Evolutionary conservation across 2,888 invertebrate species (phyloP).

Genomic region (Tinea semifulvella): DNA sequence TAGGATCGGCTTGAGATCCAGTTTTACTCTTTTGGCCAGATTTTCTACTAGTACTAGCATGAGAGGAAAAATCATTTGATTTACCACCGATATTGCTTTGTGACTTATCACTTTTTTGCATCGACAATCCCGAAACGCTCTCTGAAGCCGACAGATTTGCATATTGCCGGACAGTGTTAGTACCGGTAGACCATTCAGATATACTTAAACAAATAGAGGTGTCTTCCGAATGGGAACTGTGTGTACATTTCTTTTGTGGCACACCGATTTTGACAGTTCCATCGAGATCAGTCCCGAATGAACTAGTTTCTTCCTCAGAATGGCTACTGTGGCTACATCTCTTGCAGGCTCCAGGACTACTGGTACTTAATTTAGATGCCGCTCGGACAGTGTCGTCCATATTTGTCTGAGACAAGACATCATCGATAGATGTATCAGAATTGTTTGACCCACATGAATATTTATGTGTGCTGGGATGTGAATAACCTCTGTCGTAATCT

Average conservation of each 20-base stretch:
- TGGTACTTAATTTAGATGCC: constrained; percentile 55
- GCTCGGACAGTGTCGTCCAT: constrained; percentile 66
- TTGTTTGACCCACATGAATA: constrained; percentile 68
- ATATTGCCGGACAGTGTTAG: constrained; percentile 84
- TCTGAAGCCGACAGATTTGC: constrained; percentile 78
- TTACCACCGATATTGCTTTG: constrained; percentile 58
- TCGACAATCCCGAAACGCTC: constrained; percentile 69
- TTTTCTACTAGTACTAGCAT: constrained; percentile 46
- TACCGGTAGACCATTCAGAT: constrained; percentile 89
- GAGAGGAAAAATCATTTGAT: constrained; percentile 65
- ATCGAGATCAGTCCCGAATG: constrained; percentile 80
- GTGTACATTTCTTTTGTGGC: constrained; percentile 83
- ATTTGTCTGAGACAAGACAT: constrained; percentile 66
- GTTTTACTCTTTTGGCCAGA: constrained; percentile 54
- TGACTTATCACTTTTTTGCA: constrained; percentile 69
- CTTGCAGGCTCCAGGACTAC: constrained; percentile 63
- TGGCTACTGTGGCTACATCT: constrained; percentile 76
- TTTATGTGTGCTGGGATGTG: constrained; percentile 48
- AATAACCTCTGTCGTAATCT: constrained; percentile 60
- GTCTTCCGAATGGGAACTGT: constrained; percentile 86
- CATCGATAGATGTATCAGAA: constrained; percentile 71
- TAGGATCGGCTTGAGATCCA: constrained; percentile 54
- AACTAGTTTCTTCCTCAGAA: constrained; percentile 79
- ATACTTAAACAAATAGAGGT: constrained; percentile 86
- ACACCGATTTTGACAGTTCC: constrained; percentile 83